Evolutionary conservation across 2,888 invertebrate genomes (phyloP).

Genomic region (Ferdinandea cuprea): DNA sequence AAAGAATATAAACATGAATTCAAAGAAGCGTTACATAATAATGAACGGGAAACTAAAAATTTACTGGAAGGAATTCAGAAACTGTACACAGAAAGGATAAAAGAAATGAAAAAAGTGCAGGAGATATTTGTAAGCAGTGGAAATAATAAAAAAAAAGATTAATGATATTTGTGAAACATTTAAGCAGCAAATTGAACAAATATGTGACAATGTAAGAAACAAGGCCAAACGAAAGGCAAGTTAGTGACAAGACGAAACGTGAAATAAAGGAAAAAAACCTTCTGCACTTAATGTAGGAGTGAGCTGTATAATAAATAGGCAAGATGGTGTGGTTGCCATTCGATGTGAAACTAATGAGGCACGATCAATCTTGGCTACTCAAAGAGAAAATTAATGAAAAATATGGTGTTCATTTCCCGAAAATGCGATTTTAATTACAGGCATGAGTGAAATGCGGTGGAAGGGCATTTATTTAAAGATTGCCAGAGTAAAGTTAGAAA

Average conservation of each 20-base stretch:
- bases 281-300: constrained; percentile 6
- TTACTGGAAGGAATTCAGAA: neutral
- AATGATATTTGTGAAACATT: no score
- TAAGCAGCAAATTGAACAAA: no score
- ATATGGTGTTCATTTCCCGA: constrained; percentile 5
- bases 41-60: constrained; percentile 13
- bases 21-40: constrained; percentile 3
- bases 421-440: neutral
- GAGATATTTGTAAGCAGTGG: neutral
- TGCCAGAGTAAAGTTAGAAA: neutral
- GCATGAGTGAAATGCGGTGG: constrained; percentile 1
- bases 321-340: constrained; percentile 19
- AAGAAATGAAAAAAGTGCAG: neutral
- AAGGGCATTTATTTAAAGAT: neutral
- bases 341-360: constrained; percentile 7
- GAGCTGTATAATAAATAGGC: constrained; percentile 4
- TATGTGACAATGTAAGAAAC: neutral
- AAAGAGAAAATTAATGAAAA: constrained; percentile 25
- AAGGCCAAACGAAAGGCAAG: constrained; percentile 9
- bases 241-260: constrained; percentile 11
- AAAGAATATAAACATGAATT: constrained; percentile 24
- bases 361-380: neutral
- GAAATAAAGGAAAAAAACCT: constrained; percentile 13
- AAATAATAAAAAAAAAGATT: no score
- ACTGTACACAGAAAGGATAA: neutral